Percentiles rank a stretch among this genome's conserved stretches.
phyloP scores from a whole-genome alignment of 1,140 invertebrate species.

The Diuraphis noxia region DNA sequence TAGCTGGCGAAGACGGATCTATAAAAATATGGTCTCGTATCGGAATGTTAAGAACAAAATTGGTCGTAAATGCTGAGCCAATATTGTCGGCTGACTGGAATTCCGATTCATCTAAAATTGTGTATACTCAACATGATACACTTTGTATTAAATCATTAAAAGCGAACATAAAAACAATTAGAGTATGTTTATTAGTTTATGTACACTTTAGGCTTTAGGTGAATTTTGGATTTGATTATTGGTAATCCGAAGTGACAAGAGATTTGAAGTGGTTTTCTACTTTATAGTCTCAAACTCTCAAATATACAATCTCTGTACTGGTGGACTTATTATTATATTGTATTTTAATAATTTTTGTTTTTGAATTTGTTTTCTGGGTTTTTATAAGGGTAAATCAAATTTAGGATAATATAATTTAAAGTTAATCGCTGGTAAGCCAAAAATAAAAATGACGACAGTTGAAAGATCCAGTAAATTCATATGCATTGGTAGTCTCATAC shows the following conservation, averaged over 20 bases:
- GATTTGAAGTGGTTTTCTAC: background rate
- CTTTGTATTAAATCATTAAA: constrained; percentile 89
- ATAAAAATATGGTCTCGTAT: constrained; percentile 96
- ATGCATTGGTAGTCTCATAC: background rate
- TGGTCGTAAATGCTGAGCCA: constrained; percentile 77
- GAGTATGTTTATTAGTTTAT: constrained; percentile 64
- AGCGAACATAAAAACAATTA: constrained; percentile 81
- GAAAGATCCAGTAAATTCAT: no score
- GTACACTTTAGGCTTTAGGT: background rate
- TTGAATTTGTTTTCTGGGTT: background rate
- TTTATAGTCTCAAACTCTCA: background rate
- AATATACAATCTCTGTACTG: background rate
- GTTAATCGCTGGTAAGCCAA: background rate
- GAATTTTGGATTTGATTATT: background rate
- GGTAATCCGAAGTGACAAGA: background rate
- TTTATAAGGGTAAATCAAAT: background rate
- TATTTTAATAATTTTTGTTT: background rate
- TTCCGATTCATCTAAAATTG: constrained; percentile 78
- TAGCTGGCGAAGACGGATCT: constrained; percentile 93
- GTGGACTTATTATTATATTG: background rate
- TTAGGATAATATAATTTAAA: background rate
- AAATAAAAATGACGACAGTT: background rate
- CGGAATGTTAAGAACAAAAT: constrained; percentile 89
- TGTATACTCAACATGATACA: constrained; percentile 81
- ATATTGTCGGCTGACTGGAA: constrained; percentile 88